Evolutionary conservation across 2,888 invertebrate species (phyloP), one percentile per base, ranked within the genome.

Genomic region (Steinernema carpocapsae): DNA sequence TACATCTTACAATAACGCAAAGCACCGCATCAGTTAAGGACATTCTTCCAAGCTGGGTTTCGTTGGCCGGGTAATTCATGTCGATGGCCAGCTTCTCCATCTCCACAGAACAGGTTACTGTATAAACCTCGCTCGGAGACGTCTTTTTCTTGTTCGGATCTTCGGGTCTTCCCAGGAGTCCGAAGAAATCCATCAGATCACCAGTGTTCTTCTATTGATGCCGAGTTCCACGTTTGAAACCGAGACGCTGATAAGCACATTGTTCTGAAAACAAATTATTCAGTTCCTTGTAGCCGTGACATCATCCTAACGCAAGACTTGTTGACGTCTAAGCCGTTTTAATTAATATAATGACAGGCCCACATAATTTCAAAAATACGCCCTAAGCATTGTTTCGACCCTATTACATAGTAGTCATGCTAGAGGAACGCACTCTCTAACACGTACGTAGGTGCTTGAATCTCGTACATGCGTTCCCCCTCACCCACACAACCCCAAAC

Each of bases 101-200:
- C 12, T 78, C 74, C 22, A 78, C 24, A 14, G 45, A 26, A n/a
- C 72, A 70, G 26, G 42, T n/a, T 2, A 77, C n/a, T 17, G 51
- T 76, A 70, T 70, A 75, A 3, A 48, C 48, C n/a, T 32, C 26
- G 10, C 26, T 26, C 19, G 22, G 17, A 29, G 24, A 4, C 14
- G 45, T 4, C n/a, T 59, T 72, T 12, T 1, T 19, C 12, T 10
- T 17, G 43, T 74, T 46, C 43, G 74, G 37, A n/a, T 22, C 59
- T 71, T 79, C 78, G 48, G 79, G 77, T 7, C 74, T 73, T 14
- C 82, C 82, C 7, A 84, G 76, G 29, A 89, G 80, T 37, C 94
- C 94, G 86, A 97, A 93, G 88, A 97, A 96, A 89, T 97, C 96
- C 72, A 97, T 90, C 56, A 97, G 92, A 95, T 92, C 83, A 94